Base-by-base conservation (phyloP, 2,113 vertebrate genomes). In the Hippocampus abdominalis region DNA sequence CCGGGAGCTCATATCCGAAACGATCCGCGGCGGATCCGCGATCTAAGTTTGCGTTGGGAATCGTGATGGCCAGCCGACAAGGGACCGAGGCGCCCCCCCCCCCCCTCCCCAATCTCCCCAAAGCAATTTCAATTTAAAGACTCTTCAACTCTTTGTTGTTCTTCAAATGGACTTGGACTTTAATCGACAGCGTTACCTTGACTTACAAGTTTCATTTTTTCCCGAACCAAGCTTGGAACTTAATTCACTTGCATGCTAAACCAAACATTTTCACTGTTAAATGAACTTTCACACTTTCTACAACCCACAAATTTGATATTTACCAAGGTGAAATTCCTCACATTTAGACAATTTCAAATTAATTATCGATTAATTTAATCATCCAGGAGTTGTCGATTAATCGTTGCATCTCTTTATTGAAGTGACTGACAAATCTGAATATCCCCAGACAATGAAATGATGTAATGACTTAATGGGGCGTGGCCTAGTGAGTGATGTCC, bases 101-200 rank as follows among this genome's bases (percentile, higher is more conserved):
- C 68, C 64, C 23, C 18, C 27, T 36, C 32, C 32, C 32, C 32
- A 36, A 36, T 61, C 42, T 63, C 61, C 18, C 75, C 72, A 74
- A 77, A 72, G 68, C 51, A 78, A 78, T 88, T 89, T 82, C 78
- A 69, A 44, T 78, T 76, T 66, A 85, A 79, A 85, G 82, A 88
- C 78, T 73, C 4, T 70, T 51, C 57, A 74, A 76, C 74, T 51
- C 71, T 73, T 18, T 72, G 68, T 36, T 84, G 70, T 74, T 84
- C 78, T 81, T 83, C 82, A 80, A 85, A 90, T 89, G 78, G 70
- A 78, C 84, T 86, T 81, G 20, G 67, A 61, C 75, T 84, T 83
- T 82, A 84, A 74, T 5, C 15, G n/a, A 57, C 23, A 57, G 23
- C 9, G 23, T 3, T 57, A 83, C 78, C 80, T 76, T 48, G 65